A percentile compares a stretch with the other conserved stretches of the same genome.
phyloP scores from a whole-genome alignment of 2,888 invertebrate species.

The Eudiplozoon nipponicum region DNA sequence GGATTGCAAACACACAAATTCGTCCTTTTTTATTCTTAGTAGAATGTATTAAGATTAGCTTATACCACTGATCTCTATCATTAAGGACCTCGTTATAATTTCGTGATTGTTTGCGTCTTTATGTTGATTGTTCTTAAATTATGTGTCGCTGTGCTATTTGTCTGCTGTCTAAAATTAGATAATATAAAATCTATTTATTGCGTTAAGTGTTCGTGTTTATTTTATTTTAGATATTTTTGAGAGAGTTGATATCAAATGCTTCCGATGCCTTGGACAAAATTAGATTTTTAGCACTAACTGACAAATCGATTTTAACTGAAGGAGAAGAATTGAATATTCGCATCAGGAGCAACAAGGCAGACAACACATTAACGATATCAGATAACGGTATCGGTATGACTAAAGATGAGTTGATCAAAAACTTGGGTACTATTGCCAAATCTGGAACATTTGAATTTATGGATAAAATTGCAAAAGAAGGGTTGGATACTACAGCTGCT shows the following conservation, averaged over 20 bases:
- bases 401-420: slow-evolving; percentile 55
- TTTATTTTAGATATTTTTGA: slow-evolving; percentile 55
- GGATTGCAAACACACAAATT: too few species aligned
- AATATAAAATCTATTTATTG: too few species aligned
- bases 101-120: too few species aligned
- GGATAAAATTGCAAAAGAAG: slow-evolving; percentile 33
- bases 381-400: slow-evolving; percentile 96
- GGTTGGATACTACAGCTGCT: slow-evolving; percentile 44
- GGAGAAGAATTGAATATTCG: slow-evolving; percentile 53
- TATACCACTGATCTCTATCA: too few species aligned
- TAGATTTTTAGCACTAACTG: slow-evolving; percentile 57
- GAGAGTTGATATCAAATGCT: slow-evolving; percentile 89
- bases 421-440: slow-evolving; percentile 87
- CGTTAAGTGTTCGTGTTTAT: too few species aligned
- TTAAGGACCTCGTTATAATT: too few species aligned
- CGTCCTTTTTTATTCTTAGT: too few species aligned
- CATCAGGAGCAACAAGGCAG: slow-evolving; percentile 67
- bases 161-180: too few species aligned
- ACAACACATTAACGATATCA: slow-evolving; percentile 56
- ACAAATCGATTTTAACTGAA: slow-evolving; percentile 42
- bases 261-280: slow-evolving; percentile 96
- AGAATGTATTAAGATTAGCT: too few species aligned
- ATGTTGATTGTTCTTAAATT: too few species aligned
- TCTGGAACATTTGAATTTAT: slow-evolving; percentile 83
- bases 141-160: too few species aligned